phyloP scores from a whole-genome alignment of 2,113 vertebrate species.

The Dendropsophus ebraccatus region DNA sequence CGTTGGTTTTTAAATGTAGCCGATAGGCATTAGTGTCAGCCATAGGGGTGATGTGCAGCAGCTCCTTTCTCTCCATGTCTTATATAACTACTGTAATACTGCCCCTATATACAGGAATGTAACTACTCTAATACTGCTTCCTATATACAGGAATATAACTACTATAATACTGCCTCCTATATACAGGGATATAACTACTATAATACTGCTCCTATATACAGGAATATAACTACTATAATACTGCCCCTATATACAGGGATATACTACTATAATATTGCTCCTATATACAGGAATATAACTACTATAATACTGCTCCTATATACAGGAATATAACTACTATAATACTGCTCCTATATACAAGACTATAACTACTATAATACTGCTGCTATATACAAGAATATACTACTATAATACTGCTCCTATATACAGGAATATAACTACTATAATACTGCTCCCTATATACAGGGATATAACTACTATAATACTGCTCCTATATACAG shows the following conservation, averaged over 20 bases:
- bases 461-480: not conserved
- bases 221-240: conserved; percentile 6
- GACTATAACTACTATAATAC: conserved; percentile 1
- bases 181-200: not conserved
- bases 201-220: not conserved
- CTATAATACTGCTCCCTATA: not conserved
- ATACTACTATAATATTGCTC: too few species aligned
- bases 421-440: not conserved
- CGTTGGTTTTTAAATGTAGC: too few species aligned
- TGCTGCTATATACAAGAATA: not conserved
- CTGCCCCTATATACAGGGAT: not conserved
- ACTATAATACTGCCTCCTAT: not conserved
- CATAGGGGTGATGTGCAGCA: too few species aligned
- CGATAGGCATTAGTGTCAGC: too few species aligned
- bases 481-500: too few species aligned
- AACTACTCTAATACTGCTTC: conserved; percentile 7
- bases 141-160: conserved; percentile 1
- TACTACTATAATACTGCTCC: not conserved
- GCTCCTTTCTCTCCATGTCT: too few species aligned
- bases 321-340: not conserved
- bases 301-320: not conserved
- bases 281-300: not conserved
- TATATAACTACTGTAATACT: conserved; percentile 22
- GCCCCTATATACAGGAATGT: not conserved
- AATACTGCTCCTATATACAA: not conserved